These are phyloP conservation scores for Schmidtea mediterranea DNA, from an alignment of 1,140 invertebrate species.

Conservation along the genomic window DNA sequence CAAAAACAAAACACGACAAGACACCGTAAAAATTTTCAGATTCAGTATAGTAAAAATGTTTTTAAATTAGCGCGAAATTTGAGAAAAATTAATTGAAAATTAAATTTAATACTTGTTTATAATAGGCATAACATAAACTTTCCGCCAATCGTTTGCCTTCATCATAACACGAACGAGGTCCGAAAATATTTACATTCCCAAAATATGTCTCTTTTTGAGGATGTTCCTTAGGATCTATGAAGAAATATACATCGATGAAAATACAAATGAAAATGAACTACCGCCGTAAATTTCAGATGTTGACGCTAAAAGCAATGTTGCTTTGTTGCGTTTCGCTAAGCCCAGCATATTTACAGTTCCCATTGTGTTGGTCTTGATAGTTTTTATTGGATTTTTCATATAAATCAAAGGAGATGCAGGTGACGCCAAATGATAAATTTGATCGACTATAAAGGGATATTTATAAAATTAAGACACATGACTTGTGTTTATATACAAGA, in stretches of 20 bases:
- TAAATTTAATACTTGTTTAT: conserved; percentile 41
- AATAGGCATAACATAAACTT: conserved; percentile 79
- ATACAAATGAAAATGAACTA: conserved; percentile 8
- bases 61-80: too few species aligned
- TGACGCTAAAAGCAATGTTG: conserved; percentile 73
- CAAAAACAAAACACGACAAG: too few species aligned
- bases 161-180: conserved; percentile 78
- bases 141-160: conserved; percentile 92
- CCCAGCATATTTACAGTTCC: conserved; percentile 97
- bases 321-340: conserved; percentile 67
- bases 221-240: conserved; percentile 21
- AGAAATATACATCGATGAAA: not conserved
- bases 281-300: conserved; percentile 75
- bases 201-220: conserved; percentile 41
- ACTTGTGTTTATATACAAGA: too few species aligned
- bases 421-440: conserved; percentile 94
- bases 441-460: conserved; percentile 55
- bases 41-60: too few species aligned
- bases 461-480: too few species aligned
- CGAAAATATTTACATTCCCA: conserved; percentile 96
- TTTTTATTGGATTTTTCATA: conserved; percentile 98
- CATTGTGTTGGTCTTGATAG: conserved; percentile 92
- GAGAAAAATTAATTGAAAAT: not conserved
- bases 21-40: too few species aligned
- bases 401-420: conserved; percentile 95